Evolutionary conservation across 2,888 invertebrate species (phyloP).

Genomic region (Chrysomela aeneicollis): DNA sequence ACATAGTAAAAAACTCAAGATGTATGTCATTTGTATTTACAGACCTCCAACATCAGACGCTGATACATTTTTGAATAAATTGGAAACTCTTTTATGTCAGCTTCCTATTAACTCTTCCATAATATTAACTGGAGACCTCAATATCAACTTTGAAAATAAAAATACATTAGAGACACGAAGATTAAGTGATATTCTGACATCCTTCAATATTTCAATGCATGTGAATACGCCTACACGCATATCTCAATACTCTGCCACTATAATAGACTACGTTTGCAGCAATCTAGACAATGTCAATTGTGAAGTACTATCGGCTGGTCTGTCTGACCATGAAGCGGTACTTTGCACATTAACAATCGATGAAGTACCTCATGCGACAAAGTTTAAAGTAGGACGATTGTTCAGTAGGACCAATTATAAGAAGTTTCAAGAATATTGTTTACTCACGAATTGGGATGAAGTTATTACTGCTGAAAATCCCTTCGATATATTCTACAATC

Average conservation of each 20-base stretch:
- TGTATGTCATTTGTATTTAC: neutral
- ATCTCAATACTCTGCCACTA: too few species aligned
- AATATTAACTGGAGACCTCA: constrained; percentile 7
- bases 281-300: too few species aligned
- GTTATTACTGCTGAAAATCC: neutral
- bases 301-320: too few species aligned
- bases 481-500: neutral
- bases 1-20: neutral
- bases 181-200: too few species aligned
- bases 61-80: neutral
- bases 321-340: too few species aligned
- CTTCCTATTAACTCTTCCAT: neutral
- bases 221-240: too few species aligned
- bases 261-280: too few species aligned
- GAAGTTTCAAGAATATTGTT: neutral
- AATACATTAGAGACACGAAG: neutral
- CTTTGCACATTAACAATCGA: too few species aligned
- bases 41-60: neutral
- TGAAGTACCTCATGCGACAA: too few species aligned
- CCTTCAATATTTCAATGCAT: too few species aligned
- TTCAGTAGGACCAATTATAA: neutral
- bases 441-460: neutral
- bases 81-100: neutral
- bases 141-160: constrained; percentile 6
- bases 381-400: too few species aligned